Evolutionary conservation across 2,797 vertebrate species (phyloP), one percentile per base, ranked within the genome.

Genomic region (Sebastes elongatus): DNA sequence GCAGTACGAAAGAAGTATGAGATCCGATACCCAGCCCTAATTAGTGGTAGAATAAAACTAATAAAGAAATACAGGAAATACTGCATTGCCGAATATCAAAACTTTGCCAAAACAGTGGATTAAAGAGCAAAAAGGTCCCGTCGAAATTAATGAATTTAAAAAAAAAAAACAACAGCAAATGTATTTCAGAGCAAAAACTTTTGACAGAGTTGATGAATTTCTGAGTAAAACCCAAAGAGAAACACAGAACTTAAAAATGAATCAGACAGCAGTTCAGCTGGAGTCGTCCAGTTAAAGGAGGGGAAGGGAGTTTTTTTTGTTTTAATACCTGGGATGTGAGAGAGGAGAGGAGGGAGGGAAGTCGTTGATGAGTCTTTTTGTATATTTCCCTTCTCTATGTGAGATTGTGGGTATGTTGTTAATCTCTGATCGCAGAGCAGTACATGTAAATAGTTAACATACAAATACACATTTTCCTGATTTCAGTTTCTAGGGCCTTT

Each of bases 201-300:
- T 42, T 3, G 28, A 64, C 49, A 28, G 46, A 83, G 49, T 71
- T 63, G 74, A 66, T 16, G 76, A 66, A 73, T 82, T 76, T 87
- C 74, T 30, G 70, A 78, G 80, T 67, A 74, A 88, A 90, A 85
- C 67, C 68, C 52, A 76, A 81, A 35, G 20, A 56, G 78, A 82
- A 75, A 67, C 57, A 56, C 63, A 71, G 56, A 65, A 55, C 69
- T 78, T 42, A 69, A 42, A 53, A 22, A 64, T 74, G 75, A 86
- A 89, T 94, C 93, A 93, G 92, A 94, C 95, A 96, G 95, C 95
- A 91, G 92, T 92, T 93, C 86, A 93, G 95, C 92, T 94, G 93
- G 93, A 95, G 92, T 96, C 92, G 91, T 94, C 95, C 88, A 93
- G 89, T 94, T 92, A 81, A 80, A 89, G 81, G 75, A 80, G 88